Evolutionary conservation across 2,113 vertebrate genomes (phyloP).

Genomic region (Mionectes macconnelli): DNA sequence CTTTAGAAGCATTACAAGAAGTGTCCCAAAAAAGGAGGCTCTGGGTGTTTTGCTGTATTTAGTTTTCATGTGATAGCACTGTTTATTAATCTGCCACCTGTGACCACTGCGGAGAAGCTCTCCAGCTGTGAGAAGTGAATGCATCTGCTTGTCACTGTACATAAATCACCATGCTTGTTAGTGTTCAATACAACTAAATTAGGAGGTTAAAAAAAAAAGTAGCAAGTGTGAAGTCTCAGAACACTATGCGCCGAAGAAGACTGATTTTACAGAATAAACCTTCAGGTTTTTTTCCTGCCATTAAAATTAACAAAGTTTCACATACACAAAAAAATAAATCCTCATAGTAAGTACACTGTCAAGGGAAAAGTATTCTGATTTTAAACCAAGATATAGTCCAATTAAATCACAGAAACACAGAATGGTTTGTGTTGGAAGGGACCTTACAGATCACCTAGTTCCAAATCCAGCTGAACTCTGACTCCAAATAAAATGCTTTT

Average conservation of each 20-base stretch:
- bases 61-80: background rate
- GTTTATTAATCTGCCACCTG: background rate
- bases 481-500: background rate
- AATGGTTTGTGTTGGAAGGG: background rate
- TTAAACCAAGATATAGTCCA: background rate
- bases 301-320: background rate
- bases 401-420: background rate
- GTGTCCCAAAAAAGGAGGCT: background rate
- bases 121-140: background rate
- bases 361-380: background rate
- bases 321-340: background rate
- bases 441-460: background rate
- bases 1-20: background rate
- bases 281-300: background rate
- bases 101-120: background rate
- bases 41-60: background rate
- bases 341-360: background rate
- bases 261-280: background rate
- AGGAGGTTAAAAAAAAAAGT: background rate
- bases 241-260: background rate
- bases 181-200: background rate
- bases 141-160: accelerated
- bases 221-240: background rate
- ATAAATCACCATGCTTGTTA: background rate
- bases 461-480: background rate